A percentile compares a stretch with the other conserved stretches of the same genome.
Conservation (phyloP, 2,113 vertebrate genomes). For the Zosterops borbonicus region DNA sequence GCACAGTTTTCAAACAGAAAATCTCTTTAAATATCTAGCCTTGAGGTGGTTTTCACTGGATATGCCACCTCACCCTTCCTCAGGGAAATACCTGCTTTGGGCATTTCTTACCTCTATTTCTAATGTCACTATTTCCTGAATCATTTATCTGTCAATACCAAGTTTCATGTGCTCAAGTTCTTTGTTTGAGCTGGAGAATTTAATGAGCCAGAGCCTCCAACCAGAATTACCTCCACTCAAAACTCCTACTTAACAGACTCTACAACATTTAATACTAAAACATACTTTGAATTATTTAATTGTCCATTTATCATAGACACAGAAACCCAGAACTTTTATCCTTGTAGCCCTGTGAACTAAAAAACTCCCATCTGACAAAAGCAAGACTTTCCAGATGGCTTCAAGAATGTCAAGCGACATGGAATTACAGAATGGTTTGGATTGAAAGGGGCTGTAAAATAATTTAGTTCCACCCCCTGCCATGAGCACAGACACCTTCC, state of each 20-base stretch:
- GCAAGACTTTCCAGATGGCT: neutral
- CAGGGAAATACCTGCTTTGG: neutral
- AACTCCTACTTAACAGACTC: neutral
- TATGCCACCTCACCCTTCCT: neutral
- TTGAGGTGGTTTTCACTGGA: neutral
- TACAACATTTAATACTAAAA: neutral
- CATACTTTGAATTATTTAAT: neutral
- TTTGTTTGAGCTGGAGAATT: neutral
- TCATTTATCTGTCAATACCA: neutral
- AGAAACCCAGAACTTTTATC: neutral
- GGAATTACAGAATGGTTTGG: neutral
- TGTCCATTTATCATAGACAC: neutral
- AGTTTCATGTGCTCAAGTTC: neutral
- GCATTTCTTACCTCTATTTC: neutral
- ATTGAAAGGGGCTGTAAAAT: neutral
- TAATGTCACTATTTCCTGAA: neutral
- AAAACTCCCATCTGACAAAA: neutral
- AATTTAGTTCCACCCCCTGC: neutral
- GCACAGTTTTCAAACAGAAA: neutral
- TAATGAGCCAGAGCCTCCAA: neutral
- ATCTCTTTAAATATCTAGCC: neutral
- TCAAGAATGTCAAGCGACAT: neutral
- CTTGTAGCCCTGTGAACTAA: neutral
- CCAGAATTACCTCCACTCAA: neutral
- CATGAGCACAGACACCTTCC: neutral